Evolutionary conservation across 2,888 invertebrate species (phyloP).

Genomic region (Yponomeuta sedellus): DNA sequence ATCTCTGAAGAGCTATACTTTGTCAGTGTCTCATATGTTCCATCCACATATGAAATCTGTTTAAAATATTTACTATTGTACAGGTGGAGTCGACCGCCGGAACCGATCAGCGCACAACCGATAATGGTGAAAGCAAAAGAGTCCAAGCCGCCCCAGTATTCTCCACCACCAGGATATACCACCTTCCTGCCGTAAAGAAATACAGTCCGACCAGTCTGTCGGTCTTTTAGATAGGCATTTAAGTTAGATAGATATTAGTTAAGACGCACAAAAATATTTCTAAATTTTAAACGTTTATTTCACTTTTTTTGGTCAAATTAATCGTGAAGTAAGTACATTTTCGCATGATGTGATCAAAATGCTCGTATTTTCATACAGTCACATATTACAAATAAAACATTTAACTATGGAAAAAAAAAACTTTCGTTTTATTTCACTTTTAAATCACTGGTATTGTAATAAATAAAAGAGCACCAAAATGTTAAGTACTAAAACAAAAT

Average conservation of each 20-base stretch:
- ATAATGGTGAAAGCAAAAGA: constrained; percentile 31
- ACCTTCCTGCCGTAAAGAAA: constrained; percentile 40
- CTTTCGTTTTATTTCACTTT: not conserved
- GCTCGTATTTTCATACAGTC: not conserved
- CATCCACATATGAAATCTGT: not conserved
- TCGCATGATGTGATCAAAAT: not conserved
- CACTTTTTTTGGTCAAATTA: constrained; percentile 12
- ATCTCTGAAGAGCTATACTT: no score
- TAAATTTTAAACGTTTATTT: constrained; percentile 11
- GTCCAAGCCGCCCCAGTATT: constrained; percentile 53
- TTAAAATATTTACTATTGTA: not conserved
- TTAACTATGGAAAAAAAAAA: not conserved
- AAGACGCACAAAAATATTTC: not conserved
- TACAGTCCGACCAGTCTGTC: not conserved
- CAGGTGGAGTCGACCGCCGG: constrained; percentile 63
- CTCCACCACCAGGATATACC: constrained; percentile 60
- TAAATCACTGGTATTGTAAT: not conserved
- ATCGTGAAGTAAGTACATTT: constrained; percentile 9
- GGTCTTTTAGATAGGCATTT: no score
- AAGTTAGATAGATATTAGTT: not conserved
- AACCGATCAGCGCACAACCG: constrained; percentile 22
- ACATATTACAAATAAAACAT: constrained; percentile 5
- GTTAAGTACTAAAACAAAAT: constrained; percentile 1
- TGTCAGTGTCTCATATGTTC: not conserved
- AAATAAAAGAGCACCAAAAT: constrained; percentile 9